Percentiles rank a stretch among this genome's conserved stretches.
These are phyloP conservation scores for Lepus oiostolus DNA, from an alignment of 2,797 vertebrate species.

Conservation along the genomic window DNA sequence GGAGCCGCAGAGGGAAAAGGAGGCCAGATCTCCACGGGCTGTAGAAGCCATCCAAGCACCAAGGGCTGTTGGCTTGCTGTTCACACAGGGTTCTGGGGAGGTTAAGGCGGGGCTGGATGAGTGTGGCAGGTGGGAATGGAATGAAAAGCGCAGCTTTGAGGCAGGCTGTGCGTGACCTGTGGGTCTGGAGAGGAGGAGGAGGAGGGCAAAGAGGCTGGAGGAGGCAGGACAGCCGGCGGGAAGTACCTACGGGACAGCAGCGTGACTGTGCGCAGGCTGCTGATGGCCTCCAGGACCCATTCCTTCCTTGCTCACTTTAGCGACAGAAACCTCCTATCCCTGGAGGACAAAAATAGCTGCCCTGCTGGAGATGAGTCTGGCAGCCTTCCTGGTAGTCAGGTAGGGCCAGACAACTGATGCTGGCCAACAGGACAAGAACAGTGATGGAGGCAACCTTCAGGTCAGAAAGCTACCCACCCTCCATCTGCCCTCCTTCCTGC, in stretches of 20 bases:
- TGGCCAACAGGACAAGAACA: neutral
- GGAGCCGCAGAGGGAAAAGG: neutral
- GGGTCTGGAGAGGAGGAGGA: neutral
- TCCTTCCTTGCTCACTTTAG: neutral
- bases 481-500: neutral
- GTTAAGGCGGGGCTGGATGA: neutral
- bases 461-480: slow-evolving; percentile 5
- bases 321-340: neutral
- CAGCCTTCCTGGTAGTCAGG: neutral
- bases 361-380: neutral
- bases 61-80: neutral
- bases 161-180: neutral
- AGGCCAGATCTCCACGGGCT: neutral
- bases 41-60: neutral
- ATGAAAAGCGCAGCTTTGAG: neutral
- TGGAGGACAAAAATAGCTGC: neutral
- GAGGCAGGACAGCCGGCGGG: too few relatives aligned
- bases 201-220: neutral
- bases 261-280: neutral
- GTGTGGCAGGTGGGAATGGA: too few relatives aligned
- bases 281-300: neutral
- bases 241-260: neutral
- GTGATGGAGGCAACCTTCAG: neutral
- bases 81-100: neutral
- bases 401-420: neutral